Evolutionary conservation across 1,140 invertebrate genomes (phyloP), one percentile per base, ranked within the genome.

Genomic region (Atopsyche davidsoni): DNA sequence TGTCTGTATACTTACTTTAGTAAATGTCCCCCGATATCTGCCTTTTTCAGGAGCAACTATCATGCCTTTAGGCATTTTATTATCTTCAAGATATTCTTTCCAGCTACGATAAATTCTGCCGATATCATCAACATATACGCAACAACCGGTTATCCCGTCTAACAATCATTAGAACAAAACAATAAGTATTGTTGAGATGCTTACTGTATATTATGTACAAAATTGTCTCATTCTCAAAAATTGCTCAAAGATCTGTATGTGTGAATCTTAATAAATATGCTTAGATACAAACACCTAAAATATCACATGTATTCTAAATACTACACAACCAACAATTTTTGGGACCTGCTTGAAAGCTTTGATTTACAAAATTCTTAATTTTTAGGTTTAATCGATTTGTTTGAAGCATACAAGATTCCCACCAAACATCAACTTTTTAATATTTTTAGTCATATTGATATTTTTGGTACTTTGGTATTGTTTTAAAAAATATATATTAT

Each of bases 91-190:
- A 36, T 57, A 57, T 10, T 34, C 11, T 0, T 34, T 31, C 55
- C 55, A 57, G 14, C 39, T 39, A 35, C 24, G n/a, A 28, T 57
- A 57, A 2, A 49, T 31, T 41, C 55, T 32, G 9, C 55, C 46
- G 35, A 38, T 23, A 14, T 57, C 46, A 46, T 57, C 55, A 3
- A 57, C 22, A 42, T 44, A 57, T 7, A 41, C 23, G 36, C 40
- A 49, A 40, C 55, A 57, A 0, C 40, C 48, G 3, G 13, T 22
- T 18, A 17, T 21, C 17, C 9, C 16, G 41, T 28, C 49, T 47
- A n/a, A 51, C 4, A 51, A 21, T n/a, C 16, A 39, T 24, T 2
- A 47, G 39, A 28, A 36, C 18, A 9, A 11, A 2, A 19, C 4
- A 7, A 34, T 31, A 28, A 7, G n/a, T 28, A 28, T 28, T 7